Base-by-base conservation (phyloP, 2,888 invertebrate genomes). In the Octodonta nipae region DNA sequence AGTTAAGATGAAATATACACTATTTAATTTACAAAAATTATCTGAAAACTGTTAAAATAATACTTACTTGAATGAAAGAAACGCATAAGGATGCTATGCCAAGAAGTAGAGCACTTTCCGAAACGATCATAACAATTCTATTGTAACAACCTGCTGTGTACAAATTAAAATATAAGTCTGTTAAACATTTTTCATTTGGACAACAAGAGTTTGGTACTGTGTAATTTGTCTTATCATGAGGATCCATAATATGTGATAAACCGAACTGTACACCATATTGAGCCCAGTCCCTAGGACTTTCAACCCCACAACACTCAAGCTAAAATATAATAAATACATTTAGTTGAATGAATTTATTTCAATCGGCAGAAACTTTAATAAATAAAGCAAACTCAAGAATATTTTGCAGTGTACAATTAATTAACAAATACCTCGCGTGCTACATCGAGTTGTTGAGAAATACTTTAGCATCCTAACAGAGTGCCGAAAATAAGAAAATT, bases 11-110 rank as follows among this genome's bases (percentile, higher is more conserved):
- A n/a, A n/a, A n/a, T n/a, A n/a, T n/a, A n/a, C n/a, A n/a, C n/a
- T n/a, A n/a, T n/a, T n/a, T n/a, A n/a, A n/a, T n/a, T n/a, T n/a
- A n/a, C n/a, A n/a, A n/a, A n/a, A n/a, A n/a, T n/a, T n/a, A n/a
- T n/a, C n/a, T n/a, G n/a, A n/a, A n/a, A n/a, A n/a, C n/a, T n/a
- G n/a, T n/a, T n/a, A n/a, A n/a, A n/a, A n/a, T n/a, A n/a, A n/a
- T n/a, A n/a, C 47, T 37, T 54, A 80, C 80, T 71, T 84, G 83
- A 40, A 84, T 79, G 47, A 83, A 73, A 5, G 80, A 79, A 36
- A 84, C 78, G n/a, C 81, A 79, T 47, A 80, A 66, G 3, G 81
- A 81, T 3, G 81, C 83, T 30, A 79, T 78, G 3, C 76, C 80
- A 38, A 82, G 60, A 31, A 82, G 62, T 33, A 80, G 69, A 15